phyloP scores from a whole-genome alignment of 2,888 invertebrate species.

The Agriopis leucophaearia region DNA sequence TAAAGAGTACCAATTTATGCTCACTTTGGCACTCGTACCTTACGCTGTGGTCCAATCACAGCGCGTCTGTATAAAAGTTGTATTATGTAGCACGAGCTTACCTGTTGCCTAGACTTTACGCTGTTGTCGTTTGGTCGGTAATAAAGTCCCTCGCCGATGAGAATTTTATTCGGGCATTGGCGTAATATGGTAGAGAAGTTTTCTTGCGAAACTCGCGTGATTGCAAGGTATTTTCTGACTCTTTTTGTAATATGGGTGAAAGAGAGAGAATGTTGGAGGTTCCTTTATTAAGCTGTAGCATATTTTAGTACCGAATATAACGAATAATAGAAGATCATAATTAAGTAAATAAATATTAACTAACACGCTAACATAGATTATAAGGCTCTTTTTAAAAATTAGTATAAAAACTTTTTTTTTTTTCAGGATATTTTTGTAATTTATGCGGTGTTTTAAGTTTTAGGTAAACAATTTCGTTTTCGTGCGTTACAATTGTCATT shows the following conservation, averaged over 20 bases:
- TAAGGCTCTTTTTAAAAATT: too few species aligned
- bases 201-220: constrained; percentile 23
- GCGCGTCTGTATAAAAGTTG: constrained; percentile 12
- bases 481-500: too few species aligned
- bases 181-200: constrained; percentile 25
- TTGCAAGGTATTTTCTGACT: not conserved
- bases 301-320: too few species aligned
- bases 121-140: constrained; percentile 23
- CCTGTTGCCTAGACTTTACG: constrained; percentile 35
- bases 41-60: constrained; percentile 10
- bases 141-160: constrained; percentile 24
- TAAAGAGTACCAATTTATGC: not conserved
- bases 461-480: too few species aligned
- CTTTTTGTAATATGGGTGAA: not conserved
- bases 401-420: too few species aligned
- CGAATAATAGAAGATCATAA: too few species aligned
- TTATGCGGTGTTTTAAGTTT: too few species aligned
- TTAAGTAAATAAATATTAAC: too few species aligned
- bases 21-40: not conserved
- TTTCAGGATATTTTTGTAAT: too few species aligned
- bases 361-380: too few species aligned
- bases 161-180: constrained; percentile 27
- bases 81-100: constrained; percentile 24
- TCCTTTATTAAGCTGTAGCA: too few species aligned
- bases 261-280: not conserved